phyloP scores from a whole-genome alignment of 2,113 vertebrate genomes.

The Scalopus aquaticus region DNA sequence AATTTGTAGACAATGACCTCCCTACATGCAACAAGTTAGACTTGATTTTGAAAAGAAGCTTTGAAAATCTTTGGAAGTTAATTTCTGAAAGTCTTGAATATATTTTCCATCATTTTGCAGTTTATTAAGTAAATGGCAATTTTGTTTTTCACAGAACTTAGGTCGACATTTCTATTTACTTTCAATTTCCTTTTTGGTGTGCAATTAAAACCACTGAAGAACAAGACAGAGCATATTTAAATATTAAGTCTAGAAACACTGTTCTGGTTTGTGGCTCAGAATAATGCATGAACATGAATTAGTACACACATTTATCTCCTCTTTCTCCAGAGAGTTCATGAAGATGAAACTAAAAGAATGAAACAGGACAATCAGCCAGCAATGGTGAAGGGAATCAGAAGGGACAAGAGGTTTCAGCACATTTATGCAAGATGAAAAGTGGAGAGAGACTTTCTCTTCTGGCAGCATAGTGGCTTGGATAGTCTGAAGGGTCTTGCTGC shows the following conservation, averaged over 20 bases:
- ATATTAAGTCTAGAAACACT: background rate
- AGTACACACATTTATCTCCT: background rate
- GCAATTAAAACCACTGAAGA: constrained; percentile 29
- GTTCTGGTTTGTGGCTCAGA: constrained; percentile 2
- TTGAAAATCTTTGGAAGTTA: constrained; percentile 26
- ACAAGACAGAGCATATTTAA: constrained; percentile 26
- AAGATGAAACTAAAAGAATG: background rate
- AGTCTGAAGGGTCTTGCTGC: background rate
- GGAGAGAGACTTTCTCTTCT: background rate
- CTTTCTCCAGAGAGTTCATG: background rate
- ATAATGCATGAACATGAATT: background rate
- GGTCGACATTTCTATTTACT: constrained; percentile 55
- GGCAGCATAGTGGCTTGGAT: background rate
- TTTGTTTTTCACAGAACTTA: constrained; percentile 50
- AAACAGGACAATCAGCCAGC: constrained; percentile 6
- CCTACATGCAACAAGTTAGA: background rate
- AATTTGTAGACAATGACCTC: background rate
- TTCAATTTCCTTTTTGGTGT: constrained; percentile 39
- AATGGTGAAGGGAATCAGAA: background rate
- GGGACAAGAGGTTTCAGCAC: background rate
- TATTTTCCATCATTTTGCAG: constrained; percentile 33
- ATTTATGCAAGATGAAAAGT: background rate
- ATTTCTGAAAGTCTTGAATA: constrained; percentile 15
- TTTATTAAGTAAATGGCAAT: constrained; percentile 53
- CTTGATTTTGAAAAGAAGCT: background rate